Evolutionary conservation across 2,888 invertebrate genomes (phyloP).

Genomic region (Drosophila sordidula): DNA sequence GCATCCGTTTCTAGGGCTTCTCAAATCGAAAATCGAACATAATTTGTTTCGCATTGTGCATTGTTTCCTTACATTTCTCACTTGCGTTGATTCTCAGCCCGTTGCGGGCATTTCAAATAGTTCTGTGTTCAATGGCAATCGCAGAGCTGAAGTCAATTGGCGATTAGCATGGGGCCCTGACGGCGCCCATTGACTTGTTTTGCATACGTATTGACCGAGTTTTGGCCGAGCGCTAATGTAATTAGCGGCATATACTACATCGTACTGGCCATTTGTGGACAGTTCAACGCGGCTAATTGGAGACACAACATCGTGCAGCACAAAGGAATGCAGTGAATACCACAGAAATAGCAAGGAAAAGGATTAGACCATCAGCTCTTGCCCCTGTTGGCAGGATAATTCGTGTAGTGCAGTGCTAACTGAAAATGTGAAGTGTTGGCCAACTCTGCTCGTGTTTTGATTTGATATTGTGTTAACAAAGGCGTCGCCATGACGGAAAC

Average conservation of each 20-base stretch:
- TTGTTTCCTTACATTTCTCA: constrained; percentile 50
- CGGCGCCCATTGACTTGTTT: constrained; percentile 69
- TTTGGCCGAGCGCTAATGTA: constrained; percentile 81
- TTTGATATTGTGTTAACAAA: constrained; percentile 17
- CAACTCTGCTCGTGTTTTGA: not conserved
- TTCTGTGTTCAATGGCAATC: constrained; percentile 27
- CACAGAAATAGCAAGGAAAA: constrained; percentile 30
- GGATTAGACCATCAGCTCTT: constrained; percentile 43
- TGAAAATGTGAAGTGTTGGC: constrained; percentile 36
- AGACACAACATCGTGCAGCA: constrained; percentile 72
- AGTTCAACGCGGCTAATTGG: constrained; percentile 83
- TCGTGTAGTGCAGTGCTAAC: constrained; percentile 20
- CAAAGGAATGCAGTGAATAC: constrained; percentile 39
- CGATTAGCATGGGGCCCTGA: constrained; percentile 57
- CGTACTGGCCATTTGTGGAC: constrained; percentile 55
- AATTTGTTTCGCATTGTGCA: constrained; percentile 45
- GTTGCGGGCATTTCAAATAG: not conserved
- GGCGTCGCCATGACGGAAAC: constrained; percentile 38
- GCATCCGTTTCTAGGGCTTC: constrained; percentile 59
- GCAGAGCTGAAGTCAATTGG: constrained; percentile 64
- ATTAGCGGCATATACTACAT: constrained; percentile 83
- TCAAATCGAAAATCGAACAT: constrained; percentile 71
- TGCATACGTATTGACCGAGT: constrained; percentile 76
- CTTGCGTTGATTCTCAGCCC: constrained; percentile 38
- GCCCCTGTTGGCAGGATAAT: constrained; percentile 44